Base-by-base conservation (phyloP, 2,888 invertebrate genomes). In the Zygothrica quintamaculata region DNA sequence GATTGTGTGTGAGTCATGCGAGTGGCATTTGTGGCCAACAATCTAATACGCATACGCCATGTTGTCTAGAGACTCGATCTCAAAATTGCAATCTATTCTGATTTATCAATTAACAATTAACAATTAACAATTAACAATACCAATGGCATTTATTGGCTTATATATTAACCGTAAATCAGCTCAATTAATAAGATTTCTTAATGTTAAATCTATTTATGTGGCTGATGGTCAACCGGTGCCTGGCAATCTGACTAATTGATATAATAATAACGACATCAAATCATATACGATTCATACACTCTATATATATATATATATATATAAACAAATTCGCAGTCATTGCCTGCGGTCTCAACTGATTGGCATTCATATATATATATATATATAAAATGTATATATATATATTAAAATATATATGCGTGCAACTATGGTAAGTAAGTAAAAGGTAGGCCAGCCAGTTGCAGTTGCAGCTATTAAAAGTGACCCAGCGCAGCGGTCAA, bases 401-500 rank as follows among this genome's bases (percentile, higher is more conserved):
- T n/a, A n/a, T n/a, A n/a, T 73, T 58, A 62, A 67, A 66, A 31
- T 50, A 39, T 56, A 62, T 55, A 60, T 85, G 82, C 79, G 78
- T 78, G 65, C 67, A 56, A 9, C 9, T 29, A n/a, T 29, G 29
- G 82, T 74, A 73, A 76, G 65, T 65, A 58, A 82, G 80, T 80
- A 80, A 85, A 74, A 80, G 86, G 80, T 86, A 86, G 80, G 77
- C 74, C 84, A 85, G 73, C 76, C 65, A 82, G 37, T 31, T 33
- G 66, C 31, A 26, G 18, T 26, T 12, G 22, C n/a, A n/a, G n/a
- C 74, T 61, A 84, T 87, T 84, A 81, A 80, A 73, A 61, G 36
- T 87, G 85, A 87, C 85, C 87, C 82, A 87, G 78, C 70, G 42
- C 87, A 66, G 75, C 87, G 85, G 87, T 84, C 87, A 81, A 80